Evolutionary conservation across 2,797 vertebrate genomes (phyloP).

Genomic region (Spheniscus humboldti): DNA sequence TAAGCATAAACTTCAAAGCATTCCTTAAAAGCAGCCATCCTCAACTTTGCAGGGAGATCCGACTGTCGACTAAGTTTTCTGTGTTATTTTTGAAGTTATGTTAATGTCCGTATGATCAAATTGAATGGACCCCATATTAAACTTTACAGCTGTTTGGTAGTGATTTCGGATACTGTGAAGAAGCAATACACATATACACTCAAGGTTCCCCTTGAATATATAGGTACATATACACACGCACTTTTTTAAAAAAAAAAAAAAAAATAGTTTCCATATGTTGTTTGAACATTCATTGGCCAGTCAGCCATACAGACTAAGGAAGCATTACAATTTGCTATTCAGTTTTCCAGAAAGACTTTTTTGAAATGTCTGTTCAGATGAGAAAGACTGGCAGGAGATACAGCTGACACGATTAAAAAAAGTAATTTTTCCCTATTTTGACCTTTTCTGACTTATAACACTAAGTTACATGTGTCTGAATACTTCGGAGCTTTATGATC

Average conservation of each 20-base stretch:
- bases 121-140: neutral
- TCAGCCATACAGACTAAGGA: neutral
- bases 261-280: neutral
- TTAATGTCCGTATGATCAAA: neutral
- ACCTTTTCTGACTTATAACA: neutral
- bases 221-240: neutral
- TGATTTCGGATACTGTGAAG: neutral
- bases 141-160: neutral
- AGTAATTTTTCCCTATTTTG: neutral
- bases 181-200: neutral
- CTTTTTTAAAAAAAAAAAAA: neutral
- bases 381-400: neutral
- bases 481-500: neutral
- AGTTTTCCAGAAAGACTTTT: neutral
- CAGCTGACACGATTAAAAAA: neutral
- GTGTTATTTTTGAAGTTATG: neutral
- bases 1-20: neutral
- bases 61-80: neutral
- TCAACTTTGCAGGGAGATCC: neutral
- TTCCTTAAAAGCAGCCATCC: neutral
- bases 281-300: neutral
- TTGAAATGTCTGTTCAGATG: neutral
- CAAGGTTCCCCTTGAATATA: neutral
- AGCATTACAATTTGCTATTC: rapidly evolving
- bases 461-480: neutral